Conservation (phyloP, 2,888 invertebrate genomes). For the Drepanosiphum platanoidis region DNA sequence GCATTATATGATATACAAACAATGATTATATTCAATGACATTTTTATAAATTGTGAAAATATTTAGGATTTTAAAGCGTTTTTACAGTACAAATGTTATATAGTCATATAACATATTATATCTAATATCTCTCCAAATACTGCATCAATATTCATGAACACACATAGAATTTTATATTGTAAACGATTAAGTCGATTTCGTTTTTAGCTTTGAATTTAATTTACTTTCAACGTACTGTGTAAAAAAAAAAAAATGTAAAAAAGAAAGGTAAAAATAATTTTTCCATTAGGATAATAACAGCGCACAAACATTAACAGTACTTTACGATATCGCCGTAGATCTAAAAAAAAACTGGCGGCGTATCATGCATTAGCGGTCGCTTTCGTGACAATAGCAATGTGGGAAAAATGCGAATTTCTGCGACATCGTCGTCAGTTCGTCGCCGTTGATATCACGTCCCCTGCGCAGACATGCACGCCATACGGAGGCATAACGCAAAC, state of each 20-base stretch:
- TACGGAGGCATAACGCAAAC: neutral
- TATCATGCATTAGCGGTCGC: slow-evolving; percentile 56
- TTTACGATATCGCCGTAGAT: slow-evolving; percentile 49
- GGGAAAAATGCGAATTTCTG: slow-evolving; percentile 57
- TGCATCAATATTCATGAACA: no score
- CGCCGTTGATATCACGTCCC: neutral
- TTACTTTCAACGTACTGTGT: slow-evolving; percentile 33
- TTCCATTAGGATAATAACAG: slow-evolving; percentile 58
- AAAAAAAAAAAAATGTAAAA: slow-evolving; percentile 23
- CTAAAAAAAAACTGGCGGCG: slow-evolving; percentile 51
- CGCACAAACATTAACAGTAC: slow-evolving; percentile 29
- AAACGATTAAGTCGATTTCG: neutral
- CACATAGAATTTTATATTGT: slow-evolving; percentile 25
- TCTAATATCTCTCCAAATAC: no score
- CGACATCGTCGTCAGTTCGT: slow-evolving; percentile 34
- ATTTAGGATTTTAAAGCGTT: no score
- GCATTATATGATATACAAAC: no score
- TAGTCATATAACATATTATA: no score
- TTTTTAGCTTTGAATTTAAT: slow-evolving; percentile 27
- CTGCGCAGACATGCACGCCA: slow-evolving; percentile 11
- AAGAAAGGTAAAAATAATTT: slow-evolving; percentile 38
- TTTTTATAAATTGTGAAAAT: no score
- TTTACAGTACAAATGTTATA: no score
- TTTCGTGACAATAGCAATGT: slow-evolving; percentile 58
- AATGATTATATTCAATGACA: no score